These are phyloP conservation scores for Netelia melanura DNA, from an alignment of 2,888 invertebrate genomes.

Conservation along the genomic window DNA sequence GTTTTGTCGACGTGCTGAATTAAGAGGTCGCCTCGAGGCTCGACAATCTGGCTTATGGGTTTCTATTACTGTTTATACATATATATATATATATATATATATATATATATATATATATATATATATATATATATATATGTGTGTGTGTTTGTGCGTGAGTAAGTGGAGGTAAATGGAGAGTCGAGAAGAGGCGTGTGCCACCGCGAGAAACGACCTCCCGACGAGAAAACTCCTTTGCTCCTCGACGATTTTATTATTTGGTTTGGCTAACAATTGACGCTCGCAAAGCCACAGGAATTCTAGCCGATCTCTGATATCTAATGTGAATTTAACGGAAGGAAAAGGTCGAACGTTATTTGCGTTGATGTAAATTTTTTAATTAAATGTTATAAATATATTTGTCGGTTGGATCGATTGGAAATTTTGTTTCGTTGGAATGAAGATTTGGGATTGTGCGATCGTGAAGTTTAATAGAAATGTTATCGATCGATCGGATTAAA, in stretches of 20 bases:
- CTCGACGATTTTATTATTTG: constrained; percentile 67
- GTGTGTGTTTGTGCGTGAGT: too few relatives aligned
- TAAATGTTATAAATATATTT: neutral
- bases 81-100: constrained; percentile 22
- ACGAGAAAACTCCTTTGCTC: constrained; percentile 42
- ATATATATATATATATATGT: constrained; percentile 21
- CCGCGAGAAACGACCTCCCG: constrained; percentile 68
- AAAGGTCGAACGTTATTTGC: constrained; percentile 1
- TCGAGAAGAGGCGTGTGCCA: constrained; percentile 73
- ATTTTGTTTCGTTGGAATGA: neutral
- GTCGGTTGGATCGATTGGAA: neutral
- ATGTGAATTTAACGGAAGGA: constrained; percentile 36
- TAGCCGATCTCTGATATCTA: neutral
- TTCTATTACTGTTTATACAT: constrained; percentile 40
- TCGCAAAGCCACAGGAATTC: constrained; percentile 39
- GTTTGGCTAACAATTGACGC: constrained; percentile 77
- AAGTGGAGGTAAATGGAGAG: constrained; percentile 18
- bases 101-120: constrained; percentile 10
- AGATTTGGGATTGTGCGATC: too few relatives aligned
- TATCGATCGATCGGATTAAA: too few relatives aligned
- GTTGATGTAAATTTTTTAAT: too few relatives aligned
- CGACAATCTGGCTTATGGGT: constrained; percentile 39
- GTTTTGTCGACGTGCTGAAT: constrained; percentile 29
- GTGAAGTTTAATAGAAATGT: too few relatives aligned
- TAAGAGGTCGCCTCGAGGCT: constrained; percentile 24